Evolutionary conservation across 2,888 invertebrate genomes (phyloP).

Genomic region (Mesodorylaimus sp.): DNA sequence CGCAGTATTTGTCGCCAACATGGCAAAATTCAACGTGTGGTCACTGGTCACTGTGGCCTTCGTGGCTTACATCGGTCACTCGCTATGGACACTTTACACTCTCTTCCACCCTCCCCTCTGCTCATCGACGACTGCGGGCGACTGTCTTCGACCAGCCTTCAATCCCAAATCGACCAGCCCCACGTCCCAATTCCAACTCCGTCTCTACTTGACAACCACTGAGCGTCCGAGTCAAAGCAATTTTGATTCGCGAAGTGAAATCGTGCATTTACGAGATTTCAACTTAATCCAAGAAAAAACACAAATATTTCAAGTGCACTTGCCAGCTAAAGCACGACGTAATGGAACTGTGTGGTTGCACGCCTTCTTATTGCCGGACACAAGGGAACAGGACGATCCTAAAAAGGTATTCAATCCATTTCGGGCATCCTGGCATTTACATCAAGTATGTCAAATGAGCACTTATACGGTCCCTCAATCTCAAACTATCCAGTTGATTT

Average conservation of each 20-base stretch:
- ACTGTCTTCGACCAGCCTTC: slow-evolving; percentile 14
- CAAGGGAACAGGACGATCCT: slow-evolving; percentile 15
- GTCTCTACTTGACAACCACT: neutral
- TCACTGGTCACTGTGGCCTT: slow-evolving; percentile 31
- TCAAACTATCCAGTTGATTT: neutral
- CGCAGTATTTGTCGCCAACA: no score
- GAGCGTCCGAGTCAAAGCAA: no score
- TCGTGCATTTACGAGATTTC: no score
- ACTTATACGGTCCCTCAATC: slow-evolving; percentile 29
- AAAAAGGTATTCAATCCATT: no score
- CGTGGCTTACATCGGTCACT: slow-evolving; percentile 35
- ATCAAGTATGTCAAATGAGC: slow-evolving; percentile 14
- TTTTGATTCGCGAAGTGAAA: neutral
- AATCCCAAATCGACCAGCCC: slow-evolving; percentile 13
- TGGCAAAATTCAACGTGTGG: slow-evolving; percentile 13
- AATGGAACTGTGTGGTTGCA: slow-evolving; percentile 71
- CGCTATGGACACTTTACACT: slow-evolving; percentile 34
- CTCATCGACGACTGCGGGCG: slow-evolving; percentile 17
- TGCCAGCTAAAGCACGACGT: slow-evolving; percentile 53
- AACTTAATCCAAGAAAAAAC: slow-evolving; percentile 34
- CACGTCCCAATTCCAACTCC: neutral
- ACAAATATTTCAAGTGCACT: no score
- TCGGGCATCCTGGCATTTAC: neutral
- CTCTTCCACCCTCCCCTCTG: slow-evolving; percentile 32
- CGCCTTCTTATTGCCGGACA: slow-evolving; percentile 43